A percentile compares a stretch with the other conserved stretches of the same genome.
Evolutionary conservation across 2,888 invertebrate species (phyloP).

Genomic region (Ametastegia equiseti): DNA sequence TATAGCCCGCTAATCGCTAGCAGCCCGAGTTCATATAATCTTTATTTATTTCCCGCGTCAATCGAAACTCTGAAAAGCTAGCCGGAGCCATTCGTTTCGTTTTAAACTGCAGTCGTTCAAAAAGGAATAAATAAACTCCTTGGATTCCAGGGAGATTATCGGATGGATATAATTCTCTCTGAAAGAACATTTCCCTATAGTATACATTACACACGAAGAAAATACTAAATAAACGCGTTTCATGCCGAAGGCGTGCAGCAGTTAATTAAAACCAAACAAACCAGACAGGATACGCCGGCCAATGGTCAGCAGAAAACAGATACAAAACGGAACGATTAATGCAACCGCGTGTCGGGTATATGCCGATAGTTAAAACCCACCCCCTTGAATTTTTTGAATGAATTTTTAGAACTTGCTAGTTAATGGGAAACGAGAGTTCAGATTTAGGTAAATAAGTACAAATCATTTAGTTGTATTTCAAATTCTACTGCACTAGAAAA

Average conservation of each 20-base stretch:
- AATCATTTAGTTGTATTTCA: too few species aligned
- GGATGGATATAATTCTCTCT: neutral
- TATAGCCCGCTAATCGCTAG: slow-evolving; percentile 20
- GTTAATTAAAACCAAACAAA: neutral
- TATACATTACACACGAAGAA: neutral
- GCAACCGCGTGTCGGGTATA: too few species aligned
- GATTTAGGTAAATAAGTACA: too few species aligned
- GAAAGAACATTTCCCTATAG: neutral
- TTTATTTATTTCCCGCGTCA: slow-evolving; percentile 17
- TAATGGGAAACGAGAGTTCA: too few species aligned
- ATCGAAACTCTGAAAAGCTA: neutral
- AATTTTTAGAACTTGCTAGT: neutral
- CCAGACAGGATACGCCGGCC: neutral
- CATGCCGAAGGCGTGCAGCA: neutral
- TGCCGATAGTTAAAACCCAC: too few species aligned
- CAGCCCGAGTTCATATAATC: neutral
- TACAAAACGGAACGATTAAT: neutral
- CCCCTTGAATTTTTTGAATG: neutral
- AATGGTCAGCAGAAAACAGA: neutral
- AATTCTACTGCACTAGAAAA: too few species aligned
- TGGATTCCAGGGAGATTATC: neutral
- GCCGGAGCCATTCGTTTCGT: neutral
- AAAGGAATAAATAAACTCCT: neutral
- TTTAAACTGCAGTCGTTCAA: too few species aligned
- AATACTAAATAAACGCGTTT: neutral